A percentile compares a stretch with the other conserved stretches of the same genome.
These are phyloP conservation scores for Vesta saturnalis DNA, from an alignment of 2,888 invertebrate species.

Conservation along the genomic window DNA sequence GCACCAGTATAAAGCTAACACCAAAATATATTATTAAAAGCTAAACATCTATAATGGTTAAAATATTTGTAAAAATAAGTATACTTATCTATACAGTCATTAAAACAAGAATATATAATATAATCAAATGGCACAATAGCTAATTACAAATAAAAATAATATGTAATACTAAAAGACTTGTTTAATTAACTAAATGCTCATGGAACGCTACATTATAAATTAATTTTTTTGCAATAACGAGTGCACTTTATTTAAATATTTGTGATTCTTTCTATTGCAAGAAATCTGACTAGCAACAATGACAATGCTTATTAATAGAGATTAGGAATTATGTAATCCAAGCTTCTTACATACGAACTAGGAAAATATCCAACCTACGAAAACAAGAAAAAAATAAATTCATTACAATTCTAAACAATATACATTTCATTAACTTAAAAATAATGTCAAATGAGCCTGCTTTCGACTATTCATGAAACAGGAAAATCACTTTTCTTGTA, in stretches of 20 bases:
- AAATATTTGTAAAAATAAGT: slow-evolving; percentile 35
- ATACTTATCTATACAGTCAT: slow-evolving; percentile 26
- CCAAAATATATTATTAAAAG: slow-evolving; percentile 19
- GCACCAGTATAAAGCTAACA: slow-evolving; percentile 28
- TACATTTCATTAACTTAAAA: not conserved
- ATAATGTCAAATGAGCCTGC: not conserved
- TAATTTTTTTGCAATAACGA: slow-evolving; percentile 15
- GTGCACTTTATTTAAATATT: slow-evolving; percentile 10
- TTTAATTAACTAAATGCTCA: slow-evolving; percentile 38
- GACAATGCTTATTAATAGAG: slow-evolving; percentile 35
- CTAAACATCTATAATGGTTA: slow-evolving; percentile 27
- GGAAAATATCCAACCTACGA: slow-evolving; percentile 84
- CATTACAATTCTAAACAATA: not conserved
- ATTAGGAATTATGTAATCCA: slow-evolving; percentile 51
- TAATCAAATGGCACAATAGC: slow-evolving; percentile 36
- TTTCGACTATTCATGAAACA: not conserved
- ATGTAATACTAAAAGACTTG: slow-evolving; percentile 23
- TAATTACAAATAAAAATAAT: slow-evolving; percentile 29
- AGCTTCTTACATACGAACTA: slow-evolving; percentile 73
- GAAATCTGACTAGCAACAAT: slow-evolving; percentile 32
- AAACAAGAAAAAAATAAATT: slow-evolving; percentile 39
- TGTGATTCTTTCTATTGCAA: slow-evolving; percentile 29
- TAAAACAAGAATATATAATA: slow-evolving; percentile 25
- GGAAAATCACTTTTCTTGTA: too few species aligned
- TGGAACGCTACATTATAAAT: slow-evolving; percentile 36